Evolutionary conservation across 2,797 vertebrate genomes (phyloP).

Genomic region (Cynodonichthys magdalenae): DNA sequence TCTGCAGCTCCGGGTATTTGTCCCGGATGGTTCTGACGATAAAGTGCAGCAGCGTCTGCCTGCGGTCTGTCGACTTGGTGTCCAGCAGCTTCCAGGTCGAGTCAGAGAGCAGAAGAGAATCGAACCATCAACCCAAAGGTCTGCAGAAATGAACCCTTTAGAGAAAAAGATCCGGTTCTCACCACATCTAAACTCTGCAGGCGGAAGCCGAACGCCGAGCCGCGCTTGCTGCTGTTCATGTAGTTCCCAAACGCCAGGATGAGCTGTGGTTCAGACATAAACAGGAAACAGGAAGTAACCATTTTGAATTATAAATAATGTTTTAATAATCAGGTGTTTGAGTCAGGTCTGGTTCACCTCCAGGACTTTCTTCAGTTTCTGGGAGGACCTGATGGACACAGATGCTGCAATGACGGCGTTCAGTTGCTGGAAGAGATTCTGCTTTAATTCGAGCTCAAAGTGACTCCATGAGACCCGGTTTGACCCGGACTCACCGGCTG

Average conservation of each 20-base stretch:
- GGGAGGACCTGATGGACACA: slow-evolving; percentile 92
- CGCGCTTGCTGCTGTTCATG: slow-evolving; percentile 96
- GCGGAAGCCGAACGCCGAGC: slow-evolving; percentile 91
- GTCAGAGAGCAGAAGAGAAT: neutral
- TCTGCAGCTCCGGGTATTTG: slow-evolving; percentile 85
- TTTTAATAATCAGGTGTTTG: too few species aligned
- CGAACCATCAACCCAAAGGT: neutral
- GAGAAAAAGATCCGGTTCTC: slow-evolving; percentile 35
- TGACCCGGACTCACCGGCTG: slow-evolving; percentile 82
- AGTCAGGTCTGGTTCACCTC: slow-evolving; percentile 80
- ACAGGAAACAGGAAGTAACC: neutral
- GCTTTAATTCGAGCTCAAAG: too few species aligned
- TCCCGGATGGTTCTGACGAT: slow-evolving; percentile 87
- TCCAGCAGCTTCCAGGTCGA: slow-evolving; percentile 83
- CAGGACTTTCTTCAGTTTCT: slow-evolving; percentile 91
- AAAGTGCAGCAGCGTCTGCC: slow-evolving; percentile 91
- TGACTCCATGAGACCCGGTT: too few species aligned
- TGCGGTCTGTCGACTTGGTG: slow-evolving; percentile 94
- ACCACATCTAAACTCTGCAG: slow-evolving; percentile 94
- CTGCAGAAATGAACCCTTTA: neutral
- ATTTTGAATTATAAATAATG: too few species aligned
- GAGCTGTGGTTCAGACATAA: slow-evolving; percentile 74
- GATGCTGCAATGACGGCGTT: slow-evolving; percentile 91
- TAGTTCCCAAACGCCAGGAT: slow-evolving; percentile 96
- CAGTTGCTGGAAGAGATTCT: slow-evolving; percentile 84